Base-by-base conservation (phyloP, 2,888 invertebrate genomes). In the Chironomus tentans region DNA sequence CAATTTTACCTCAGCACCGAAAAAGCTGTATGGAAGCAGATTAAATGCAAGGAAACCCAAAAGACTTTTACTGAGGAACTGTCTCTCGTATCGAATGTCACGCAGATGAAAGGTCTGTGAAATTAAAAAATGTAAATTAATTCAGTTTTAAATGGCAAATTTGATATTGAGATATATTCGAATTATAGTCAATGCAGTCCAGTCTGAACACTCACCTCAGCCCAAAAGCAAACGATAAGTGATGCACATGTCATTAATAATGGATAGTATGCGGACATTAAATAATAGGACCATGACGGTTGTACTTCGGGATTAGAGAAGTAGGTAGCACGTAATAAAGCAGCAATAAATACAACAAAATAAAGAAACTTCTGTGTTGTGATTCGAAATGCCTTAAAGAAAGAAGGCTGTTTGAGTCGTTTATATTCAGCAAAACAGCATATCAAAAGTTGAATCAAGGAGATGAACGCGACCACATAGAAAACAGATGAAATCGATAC, bases 161-260 rank as follows among this genome's bases (percentile, higher is more conserved):
- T 38, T 38, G n/a, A 18, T 24, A 65, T 21, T 65, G 18, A 3
- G 12, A 86, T 5, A 4, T 28, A 28, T 28, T 3, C 22, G 3
- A n/a, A n/a, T n/a, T n/a, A n/a, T n/a, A n/a, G n/a, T n/a, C n/a
- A n/a, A n/a, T n/a, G 22, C 22, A 24, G 3, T 2, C 3, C 22
- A 24, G 28, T 50, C n/a, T n/a, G n/a, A n/a, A n/a, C 15, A 56
- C 89, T 88, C 83, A 93, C 93, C 90, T 96, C 95, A 61, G 95
- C 95, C 95, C 95, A 95, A 83, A 95, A 93, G 84, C 96, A 96
- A 78, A 95, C 95, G 79, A 96, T 92, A 77, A 95, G 87, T 0
- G 95, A 95, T 0, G 94, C 92, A 73, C 95, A 94, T 10, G 94
- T 93, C 87, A 95, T 88, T 77, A 95, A 86, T 68, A 96, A 87